Percentiles rank a stretch among this genome's conserved stretches.
Conservation (phyloP, 2,888 invertebrate genomes). For the Cerceris rybyensis region DNA sequence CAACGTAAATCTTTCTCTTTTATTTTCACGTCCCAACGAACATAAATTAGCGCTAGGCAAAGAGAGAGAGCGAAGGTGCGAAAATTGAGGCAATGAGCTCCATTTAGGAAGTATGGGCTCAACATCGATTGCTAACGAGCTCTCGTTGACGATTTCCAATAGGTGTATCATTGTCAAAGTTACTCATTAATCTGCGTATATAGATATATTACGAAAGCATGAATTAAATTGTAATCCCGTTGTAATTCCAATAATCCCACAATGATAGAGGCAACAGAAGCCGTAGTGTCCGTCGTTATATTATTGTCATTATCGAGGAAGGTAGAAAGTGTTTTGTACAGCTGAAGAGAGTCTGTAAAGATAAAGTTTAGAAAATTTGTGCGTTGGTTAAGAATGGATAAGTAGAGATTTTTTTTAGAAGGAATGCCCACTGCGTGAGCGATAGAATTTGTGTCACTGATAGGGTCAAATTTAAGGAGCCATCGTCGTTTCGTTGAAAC, state of each 20-base stretch:
- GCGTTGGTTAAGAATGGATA: not conserved
- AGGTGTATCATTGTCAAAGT: slow-evolving; percentile 14
- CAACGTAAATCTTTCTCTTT: too few species aligned
- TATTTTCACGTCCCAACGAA: too few species aligned
- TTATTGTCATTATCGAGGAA: slow-evolving; percentile 25
- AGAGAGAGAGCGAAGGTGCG: too few species aligned
- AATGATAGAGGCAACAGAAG: slow-evolving; percentile 33
- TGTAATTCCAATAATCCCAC: slow-evolving; percentile 27
- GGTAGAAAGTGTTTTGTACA: slow-evolving; percentile 58
- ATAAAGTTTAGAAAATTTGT: not conserved
- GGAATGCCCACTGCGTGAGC: too few species aligned
- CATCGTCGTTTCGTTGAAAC: too few species aligned
- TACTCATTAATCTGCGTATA: slow-evolving; percentile 39
- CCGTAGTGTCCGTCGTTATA: slow-evolving; percentile 52
- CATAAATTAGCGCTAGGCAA: too few species aligned
- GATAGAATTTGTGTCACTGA: too few species aligned
- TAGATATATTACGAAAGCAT: slow-evolving; percentile 35
- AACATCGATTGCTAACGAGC: slow-evolving; percentile 32
- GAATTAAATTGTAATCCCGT: slow-evolving; percentile 47
- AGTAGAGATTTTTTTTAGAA: too few species aligned
- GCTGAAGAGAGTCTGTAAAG: slow-evolving; percentile 52
- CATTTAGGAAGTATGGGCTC: not conserved
- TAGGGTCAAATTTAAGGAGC: too few species aligned
- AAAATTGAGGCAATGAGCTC: too few species aligned
- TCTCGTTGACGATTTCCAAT: slow-evolving; percentile 30